A percentile compares a stretch with the other conserved stretches of the same genome.
phyloP scores from a whole-genome alignment of 2,113 vertebrate species.

The Salminus brasiliensis region DNA sequence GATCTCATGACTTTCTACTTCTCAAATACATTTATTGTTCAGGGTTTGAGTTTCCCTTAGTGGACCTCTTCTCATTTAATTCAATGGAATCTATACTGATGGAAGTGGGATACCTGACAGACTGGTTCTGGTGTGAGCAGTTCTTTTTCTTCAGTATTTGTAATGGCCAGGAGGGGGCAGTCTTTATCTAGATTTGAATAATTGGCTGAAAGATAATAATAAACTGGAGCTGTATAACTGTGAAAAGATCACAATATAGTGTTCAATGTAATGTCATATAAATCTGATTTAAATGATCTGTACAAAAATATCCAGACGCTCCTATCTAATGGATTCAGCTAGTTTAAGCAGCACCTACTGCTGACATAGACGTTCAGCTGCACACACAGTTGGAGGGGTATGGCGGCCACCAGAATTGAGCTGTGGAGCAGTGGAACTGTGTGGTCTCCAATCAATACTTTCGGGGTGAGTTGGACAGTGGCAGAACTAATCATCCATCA shows the following conservation, averaged over 20 bases:
- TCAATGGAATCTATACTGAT: too few species aligned
- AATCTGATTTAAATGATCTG: too few species aligned
- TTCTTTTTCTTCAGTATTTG: not conserved
- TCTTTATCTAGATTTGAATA: not conserved
- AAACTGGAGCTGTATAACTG: not conserved
- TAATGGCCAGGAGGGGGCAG: slow-evolving; percentile 25
- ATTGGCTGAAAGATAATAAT: not conserved
- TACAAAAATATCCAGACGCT: not conserved
- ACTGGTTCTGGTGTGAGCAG: not conserved
- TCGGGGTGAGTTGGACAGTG: not conserved
- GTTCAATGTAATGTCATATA: not conserved
- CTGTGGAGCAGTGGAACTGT: not conserved
- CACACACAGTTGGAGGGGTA: too few species aligned
- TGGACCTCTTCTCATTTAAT: too few species aligned
- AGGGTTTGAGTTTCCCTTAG: too few species aligned
- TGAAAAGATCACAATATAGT: not conserved
- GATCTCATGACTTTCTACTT: too few species aligned
- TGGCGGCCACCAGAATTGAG: too few species aligned
- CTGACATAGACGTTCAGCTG: not conserved
- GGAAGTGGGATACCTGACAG: too few species aligned
- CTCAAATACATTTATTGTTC: too few species aligned
- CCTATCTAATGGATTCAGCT: not conserved
- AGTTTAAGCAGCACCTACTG: not conserved
- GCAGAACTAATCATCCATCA: not conserved
- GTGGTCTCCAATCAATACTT: not conserved